Percentiles rank a stretch among this genome's conserved stretches.
These are phyloP conservation scores for Pygoscelis antarcticus DNA, from an alignment of 2,113 vertebrate species.

Conservation along the genomic window DNA sequence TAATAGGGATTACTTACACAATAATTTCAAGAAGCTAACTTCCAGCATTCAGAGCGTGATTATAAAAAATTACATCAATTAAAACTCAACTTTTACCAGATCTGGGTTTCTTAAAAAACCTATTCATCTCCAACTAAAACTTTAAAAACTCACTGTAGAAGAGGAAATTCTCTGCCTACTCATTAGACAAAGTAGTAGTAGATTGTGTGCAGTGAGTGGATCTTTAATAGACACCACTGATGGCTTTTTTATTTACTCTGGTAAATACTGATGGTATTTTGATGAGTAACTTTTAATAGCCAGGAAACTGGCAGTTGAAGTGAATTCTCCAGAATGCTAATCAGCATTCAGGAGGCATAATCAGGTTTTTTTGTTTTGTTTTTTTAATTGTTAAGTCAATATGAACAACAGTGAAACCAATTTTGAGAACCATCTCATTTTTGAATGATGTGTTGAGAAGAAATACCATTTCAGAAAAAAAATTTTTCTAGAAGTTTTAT, in stretches of 20 bases:
- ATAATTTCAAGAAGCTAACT: neutral
- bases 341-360: neutral
- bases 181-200: rapidly evolving
- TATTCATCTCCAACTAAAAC: neutral
- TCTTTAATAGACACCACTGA: neutral
- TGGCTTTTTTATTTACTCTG: neutral
- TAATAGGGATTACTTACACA: neutral
- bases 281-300: neutral
- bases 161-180: neutral
- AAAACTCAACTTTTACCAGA: neutral
- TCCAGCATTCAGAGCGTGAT: neutral
- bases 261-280: neutral
- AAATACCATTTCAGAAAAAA: neutral
- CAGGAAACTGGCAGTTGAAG: neutral
- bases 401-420: neutral
- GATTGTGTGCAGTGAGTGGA: neutral
- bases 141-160: neutral
- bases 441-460: neutral
- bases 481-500: neutral
- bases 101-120: neutral
- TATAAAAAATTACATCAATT: neutral
- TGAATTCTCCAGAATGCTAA: neutral
- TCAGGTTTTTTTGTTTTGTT: neutral
- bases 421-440: neutral
- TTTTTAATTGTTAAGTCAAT: neutral